Evolutionary conservation across 2,113 vertebrate genomes (phyloP), one percentile per base, ranked within the genome.

Genomic region (Salvator merianae): DNA sequence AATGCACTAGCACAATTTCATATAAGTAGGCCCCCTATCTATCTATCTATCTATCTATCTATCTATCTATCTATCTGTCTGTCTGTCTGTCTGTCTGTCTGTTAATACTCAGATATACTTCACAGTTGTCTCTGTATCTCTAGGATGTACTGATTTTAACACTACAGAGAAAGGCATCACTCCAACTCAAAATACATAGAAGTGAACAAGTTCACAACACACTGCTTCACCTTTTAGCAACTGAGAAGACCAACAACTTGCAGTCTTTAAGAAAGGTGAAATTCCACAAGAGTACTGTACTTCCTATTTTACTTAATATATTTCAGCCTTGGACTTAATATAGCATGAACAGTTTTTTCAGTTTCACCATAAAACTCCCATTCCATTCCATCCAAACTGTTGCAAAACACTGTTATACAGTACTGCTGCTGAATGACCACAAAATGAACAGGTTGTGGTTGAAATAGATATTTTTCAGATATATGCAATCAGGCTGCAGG

Each of bases 61-160:
- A n/a, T n/a, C n/a, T n/a, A n/a, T n/a, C n/a, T n/a, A n/a, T n/a
- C n/a, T n/a, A n/a, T n/a, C n/a, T n/a, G n/a, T n/a, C n/a, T n/a
- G n/a, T n/a, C n/a, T n/a, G n/a, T n/a, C n/a, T n/a, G n/a, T n/a
- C n/a, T n/a, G n/a, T n/a, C n/a, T n/a, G n/a, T n/a, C n/a, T n/a
- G n/a, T n/a, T n/a, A n/a, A n/a, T 36, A 87, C 83, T 86, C 78
- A 93, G 86, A 88, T 78, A 89, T 77, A 86, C 93, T 80, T 91
- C 88, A 89, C 91, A 93, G 43, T 47, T 47, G 6, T 47, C 43
- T 47, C 89, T 89, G 70, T 90, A 84, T 73, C 92, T 90, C 83
- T 71, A 93, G 90, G 90, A 88, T 84, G 89, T 84, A 73, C 86
- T 93, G 89, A 90, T 93, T 94, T 93, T 92, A 94, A 88, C 43